Evolutionary conservation across 37 sponge, comb jelly and placozoan genomes (phyloP).

Genomic region (Ianthella basta): DNA sequence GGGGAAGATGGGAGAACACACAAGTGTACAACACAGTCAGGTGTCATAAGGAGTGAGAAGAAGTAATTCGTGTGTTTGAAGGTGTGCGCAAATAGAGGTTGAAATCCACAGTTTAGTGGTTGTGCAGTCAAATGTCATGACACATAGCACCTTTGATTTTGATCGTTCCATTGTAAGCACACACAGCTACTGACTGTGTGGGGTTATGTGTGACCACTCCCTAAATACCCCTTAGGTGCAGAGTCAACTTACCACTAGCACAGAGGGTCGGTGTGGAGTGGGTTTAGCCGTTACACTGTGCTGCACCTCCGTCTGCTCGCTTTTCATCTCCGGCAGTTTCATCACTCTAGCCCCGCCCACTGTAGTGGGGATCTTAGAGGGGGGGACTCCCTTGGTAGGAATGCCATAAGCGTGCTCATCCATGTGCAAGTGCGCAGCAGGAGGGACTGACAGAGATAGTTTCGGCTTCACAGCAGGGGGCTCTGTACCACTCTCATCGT

Average conservation of each 20-base stretch:
- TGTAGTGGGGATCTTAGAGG: neutral
- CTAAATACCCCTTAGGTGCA: neutral
- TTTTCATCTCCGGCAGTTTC: neutral
- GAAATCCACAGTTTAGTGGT: no score
- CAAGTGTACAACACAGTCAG: no score
- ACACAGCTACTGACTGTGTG: no score
- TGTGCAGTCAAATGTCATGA: no score
- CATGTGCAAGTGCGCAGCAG: neutral
- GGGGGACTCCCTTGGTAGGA: neutral
- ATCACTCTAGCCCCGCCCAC: neutral
- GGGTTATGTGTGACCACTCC: neutral
- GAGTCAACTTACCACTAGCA: slow-evolving; percentile 9
- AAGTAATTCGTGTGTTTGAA: no score
- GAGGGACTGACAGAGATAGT: neutral
- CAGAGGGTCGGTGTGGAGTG: slow-evolving; percentile 27
- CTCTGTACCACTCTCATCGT: neutral
- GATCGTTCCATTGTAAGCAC: no score
- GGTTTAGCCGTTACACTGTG: slow-evolving; percentile 5
- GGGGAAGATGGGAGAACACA: neutral
- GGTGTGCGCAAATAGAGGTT: no score
- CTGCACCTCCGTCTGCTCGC: neutral
- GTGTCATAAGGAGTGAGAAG: no score
- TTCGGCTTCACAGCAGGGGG: neutral
- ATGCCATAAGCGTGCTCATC: slow-evolving; percentile 22
- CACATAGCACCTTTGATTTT: no score